phyloP scores from a whole-genome alignment of 2,888 invertebrate species.

The Lottia gigantea region DNA sequence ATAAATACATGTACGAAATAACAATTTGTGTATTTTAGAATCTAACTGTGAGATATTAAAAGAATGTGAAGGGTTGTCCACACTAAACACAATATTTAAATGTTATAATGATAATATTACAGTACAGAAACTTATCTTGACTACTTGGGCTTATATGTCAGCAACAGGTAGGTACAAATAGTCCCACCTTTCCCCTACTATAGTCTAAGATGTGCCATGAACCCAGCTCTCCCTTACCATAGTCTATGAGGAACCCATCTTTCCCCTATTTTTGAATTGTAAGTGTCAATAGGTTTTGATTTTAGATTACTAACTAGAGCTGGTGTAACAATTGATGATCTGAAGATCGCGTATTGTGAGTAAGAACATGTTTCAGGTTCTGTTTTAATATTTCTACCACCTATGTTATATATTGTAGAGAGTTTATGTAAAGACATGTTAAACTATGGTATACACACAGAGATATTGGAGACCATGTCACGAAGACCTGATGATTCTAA shows the following conservation, averaged over 20 bases:
- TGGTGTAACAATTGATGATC: no score
- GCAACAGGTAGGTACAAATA: constrained; percentile 30
- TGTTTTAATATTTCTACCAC: no score
- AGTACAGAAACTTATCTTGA: constrained; percentile 30
- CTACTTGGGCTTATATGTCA: constrained; percentile 35
- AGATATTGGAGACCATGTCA: constrained; percentile 48
- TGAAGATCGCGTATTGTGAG: no score
- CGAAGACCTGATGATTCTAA: constrained; percentile 37
- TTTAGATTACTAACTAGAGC: no score
- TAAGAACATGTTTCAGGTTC: no score
- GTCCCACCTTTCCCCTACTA: no score
- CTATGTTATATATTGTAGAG: constrained; percentile 20
- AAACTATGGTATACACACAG: constrained; percentile 28
- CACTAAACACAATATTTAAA: constrained; percentile 29
- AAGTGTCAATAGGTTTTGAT: no score
- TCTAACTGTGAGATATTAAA: constrained; percentile 38
- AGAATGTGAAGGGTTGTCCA: constrained; percentile 31
- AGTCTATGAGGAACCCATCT: no score
- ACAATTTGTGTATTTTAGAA: constrained; percentile 30
- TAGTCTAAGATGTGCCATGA: no score
- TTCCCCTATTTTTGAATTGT: no score
- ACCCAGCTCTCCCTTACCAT: no score
- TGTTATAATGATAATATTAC: constrained; percentile 29
- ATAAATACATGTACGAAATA: no score
- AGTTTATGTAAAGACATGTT: constrained; percentile 29